Evolutionary conservation across 1,140 invertebrate species (phyloP), one percentile per base, ranked within the genome.

Genomic region (Habropoda laboriosa): DNA sequence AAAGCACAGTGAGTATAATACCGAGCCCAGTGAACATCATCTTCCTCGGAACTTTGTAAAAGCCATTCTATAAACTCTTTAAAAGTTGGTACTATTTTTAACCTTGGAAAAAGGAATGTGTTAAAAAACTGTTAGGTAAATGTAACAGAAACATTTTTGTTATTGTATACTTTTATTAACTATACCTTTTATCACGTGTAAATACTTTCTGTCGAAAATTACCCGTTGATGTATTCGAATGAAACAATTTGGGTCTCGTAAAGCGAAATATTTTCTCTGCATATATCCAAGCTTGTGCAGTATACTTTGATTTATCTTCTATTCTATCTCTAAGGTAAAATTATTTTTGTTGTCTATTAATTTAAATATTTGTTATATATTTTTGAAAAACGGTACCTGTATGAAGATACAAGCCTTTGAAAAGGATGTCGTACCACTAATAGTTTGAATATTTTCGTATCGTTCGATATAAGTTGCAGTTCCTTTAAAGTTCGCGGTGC

Each of bases 381-480:
- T 2, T n/a, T 18, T 38, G 16, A 61, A 80, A 70, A 80, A 51
- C 49, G 21, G 40, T 90, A 92, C 92, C 92, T 91, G 73, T 93
- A 94, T 0, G 93, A 92, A n/a, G 94, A 94, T 7, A 94, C 90
- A 2, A 94, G 77, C 13, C 94, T 89, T 72, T 94, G 89, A 82
- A 94, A 94, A 0, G 94, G 94, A 87, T 94, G 93, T 49, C 94
- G 90, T 0, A 94, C 93, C 24, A 93, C 76, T 1, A 94, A 67
- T 71, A 94, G 92, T 80, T 92, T 93, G 58, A 91, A 92, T 24
- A 88, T 68, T 24, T 77, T 79, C 24, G 72, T 53, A 61, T 92
- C 81, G 10, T 84, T 83, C 21, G 87, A 77, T 7, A 88, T 53
- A 60, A 67, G 63, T n/a, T 88, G 45, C 0, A 93, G 67, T 61